These are phyloP conservation scores for Cacoxenus indagator DNA, from an alignment of 2,888 invertebrate genomes.

Conservation along the genomic window DNA sequence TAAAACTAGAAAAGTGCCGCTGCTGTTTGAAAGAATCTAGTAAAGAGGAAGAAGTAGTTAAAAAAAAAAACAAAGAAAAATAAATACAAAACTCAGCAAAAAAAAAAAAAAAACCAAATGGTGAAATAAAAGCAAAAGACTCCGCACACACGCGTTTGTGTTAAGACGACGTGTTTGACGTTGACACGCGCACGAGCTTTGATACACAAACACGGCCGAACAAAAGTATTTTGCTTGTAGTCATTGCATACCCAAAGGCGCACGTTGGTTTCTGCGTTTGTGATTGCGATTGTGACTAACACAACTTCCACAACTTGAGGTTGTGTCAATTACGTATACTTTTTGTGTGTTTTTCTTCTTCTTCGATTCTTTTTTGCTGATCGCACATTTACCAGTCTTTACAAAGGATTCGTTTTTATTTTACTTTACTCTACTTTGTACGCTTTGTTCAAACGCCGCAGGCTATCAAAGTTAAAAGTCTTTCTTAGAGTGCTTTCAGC, in stretches of 20 bases:
- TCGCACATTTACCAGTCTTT: constrained; percentile 12
- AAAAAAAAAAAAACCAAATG: constrained; percentile 34
- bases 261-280: too few species aligned
- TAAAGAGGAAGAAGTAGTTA: constrained; percentile 1
- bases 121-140: constrained; percentile 38
- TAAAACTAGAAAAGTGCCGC: background rate
- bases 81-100: background rate
- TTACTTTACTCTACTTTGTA: background rate
- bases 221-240: constrained; percentile 21
- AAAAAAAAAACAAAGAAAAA: constrained; percentile 32
- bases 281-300: background rate
- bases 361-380: constrained; percentile 1
- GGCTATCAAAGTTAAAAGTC: background rate
- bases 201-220: constrained; percentile 22
- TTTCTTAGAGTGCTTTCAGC: background rate
- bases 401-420: background rate
- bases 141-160: constrained; percentile 24
- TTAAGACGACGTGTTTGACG: constrained; percentile 51
- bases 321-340: constrained; percentile 29
- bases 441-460: constrained; percentile 7
- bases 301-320: constrained; percentile 23
- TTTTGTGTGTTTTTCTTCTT: too few species aligned
- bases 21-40: constrained; percentile 14
- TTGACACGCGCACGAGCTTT: constrained; percentile 36
- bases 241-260: background rate